Evolutionary conservation across 2,888 invertebrate species (phyloP).

Genomic region (Eremobia ochroleuca): DNA sequence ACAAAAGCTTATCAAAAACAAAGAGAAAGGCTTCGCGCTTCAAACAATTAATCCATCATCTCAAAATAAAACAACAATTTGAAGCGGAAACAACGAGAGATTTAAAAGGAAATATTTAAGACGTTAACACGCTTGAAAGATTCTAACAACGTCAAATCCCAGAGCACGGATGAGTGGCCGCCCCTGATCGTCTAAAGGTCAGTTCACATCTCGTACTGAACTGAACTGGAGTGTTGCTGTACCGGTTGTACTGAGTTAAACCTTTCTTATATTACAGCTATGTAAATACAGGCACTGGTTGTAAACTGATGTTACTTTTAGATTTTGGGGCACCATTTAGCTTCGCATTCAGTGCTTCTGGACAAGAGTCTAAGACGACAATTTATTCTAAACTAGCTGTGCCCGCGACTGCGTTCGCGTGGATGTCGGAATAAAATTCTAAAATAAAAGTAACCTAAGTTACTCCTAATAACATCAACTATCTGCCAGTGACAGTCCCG

Average conservation of each 20-base stretch:
- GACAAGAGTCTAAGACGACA: background rate
- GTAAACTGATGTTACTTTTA: background rate
- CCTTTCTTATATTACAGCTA: background rate
- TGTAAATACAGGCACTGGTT: background rate
- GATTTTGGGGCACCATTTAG: background rate
- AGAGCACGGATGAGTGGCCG: slow-evolving; percentile 21
- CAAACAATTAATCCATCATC: slow-evolving; percentile 36
- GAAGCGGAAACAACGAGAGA: slow-evolving; percentile 20
- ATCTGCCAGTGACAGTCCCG: background rate
- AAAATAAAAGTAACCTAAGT: too few relatives aligned
- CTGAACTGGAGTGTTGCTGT: background rate
- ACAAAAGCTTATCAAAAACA: slow-evolving; percentile 8
- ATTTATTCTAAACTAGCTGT: background rate
- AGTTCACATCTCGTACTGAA: slow-evolving; percentile 17
- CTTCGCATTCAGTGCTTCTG: background rate
- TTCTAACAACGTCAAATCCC: slow-evolving; percentile 18
- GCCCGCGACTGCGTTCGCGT: too few relatives aligned
- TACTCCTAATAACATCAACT: too few relatives aligned
- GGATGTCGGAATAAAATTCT: too few relatives aligned
- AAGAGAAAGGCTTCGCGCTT: slow-evolving; percentile 19
- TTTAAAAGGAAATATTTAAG: slow-evolving; percentile 36
- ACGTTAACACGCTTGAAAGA: slow-evolving; percentile 19
- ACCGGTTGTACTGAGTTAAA: background rate
- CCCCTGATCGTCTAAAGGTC: slow-evolving; percentile 36
- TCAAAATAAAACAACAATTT: slow-evolving; percentile 37